Percentiles rank a stretch among this genome's conserved stretches.
These are phyloP conservation scores for Polyergus mexicanus DNA, from an alignment of 1,140 invertebrate genomes.

Conservation along the genomic window DNA sequence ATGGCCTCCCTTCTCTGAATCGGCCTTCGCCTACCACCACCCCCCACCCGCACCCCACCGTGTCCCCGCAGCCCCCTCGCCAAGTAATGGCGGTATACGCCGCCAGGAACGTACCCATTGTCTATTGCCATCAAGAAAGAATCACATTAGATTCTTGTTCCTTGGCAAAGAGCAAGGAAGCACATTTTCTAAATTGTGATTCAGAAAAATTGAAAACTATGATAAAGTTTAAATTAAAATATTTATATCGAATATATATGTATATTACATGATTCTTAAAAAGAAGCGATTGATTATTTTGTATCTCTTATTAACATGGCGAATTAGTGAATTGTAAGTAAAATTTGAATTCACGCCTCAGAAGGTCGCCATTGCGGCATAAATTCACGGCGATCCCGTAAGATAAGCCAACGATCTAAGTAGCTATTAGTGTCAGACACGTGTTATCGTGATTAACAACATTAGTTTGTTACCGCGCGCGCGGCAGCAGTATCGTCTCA, in stretches of 20 bases:
- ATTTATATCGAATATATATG: not conserved
- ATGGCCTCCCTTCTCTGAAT: constrained; percentile 46
- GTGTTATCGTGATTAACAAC: constrained; percentile 57
- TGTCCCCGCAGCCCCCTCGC: constrained; percentile 18
- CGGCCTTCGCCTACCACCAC: constrained; percentile 65
- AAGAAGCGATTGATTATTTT: not conserved
- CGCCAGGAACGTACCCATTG: constrained; percentile 41
- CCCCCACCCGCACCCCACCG: not conserved
- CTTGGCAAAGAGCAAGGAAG: not conserved
- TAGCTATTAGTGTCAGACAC: constrained; percentile 41
- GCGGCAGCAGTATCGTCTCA: constrained; percentile 20
- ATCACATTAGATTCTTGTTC: not conserved
- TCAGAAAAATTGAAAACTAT: not conserved
- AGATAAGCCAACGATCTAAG: constrained; percentile 24
- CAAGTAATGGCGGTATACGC: constrained; percentile 25
- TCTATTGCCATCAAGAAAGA: constrained; percentile 5
- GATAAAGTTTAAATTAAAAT: not conserved
- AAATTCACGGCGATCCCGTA: constrained; percentile 14
- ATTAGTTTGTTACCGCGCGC: constrained; percentile 43
- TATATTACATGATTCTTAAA: not conserved
- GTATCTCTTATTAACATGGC: not conserved
- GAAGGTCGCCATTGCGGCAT: not conserved
- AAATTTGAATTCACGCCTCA: not conserved
- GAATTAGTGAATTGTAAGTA: not conserved
- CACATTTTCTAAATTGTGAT: not conserved